Conservation (phyloP, 1,140 invertebrate species). For the Dermatophagoides farinae region DNA sequence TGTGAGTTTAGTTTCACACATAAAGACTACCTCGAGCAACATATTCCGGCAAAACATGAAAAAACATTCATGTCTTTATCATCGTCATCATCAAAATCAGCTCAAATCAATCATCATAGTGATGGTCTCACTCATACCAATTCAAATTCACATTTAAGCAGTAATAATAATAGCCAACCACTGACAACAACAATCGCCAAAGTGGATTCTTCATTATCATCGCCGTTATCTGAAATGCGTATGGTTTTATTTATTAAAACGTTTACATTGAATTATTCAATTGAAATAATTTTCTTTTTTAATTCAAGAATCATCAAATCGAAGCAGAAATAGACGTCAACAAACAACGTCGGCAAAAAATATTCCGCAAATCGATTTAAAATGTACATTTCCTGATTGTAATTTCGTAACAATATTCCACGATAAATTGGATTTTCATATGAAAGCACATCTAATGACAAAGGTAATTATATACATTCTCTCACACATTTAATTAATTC, state of each 20-base stretch:
- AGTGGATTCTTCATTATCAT: neutral
- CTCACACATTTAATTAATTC: neutral
- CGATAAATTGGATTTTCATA: constrained; percentile 7
- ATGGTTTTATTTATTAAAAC: neutral
- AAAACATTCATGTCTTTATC: constrained; percentile 24
- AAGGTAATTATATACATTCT: neutral
- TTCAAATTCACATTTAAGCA: neutral
- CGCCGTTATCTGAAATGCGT: neutral
- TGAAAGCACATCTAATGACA: constrained; percentile 5
- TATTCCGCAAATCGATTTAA: neutral
- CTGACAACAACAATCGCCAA: too few species aligned
- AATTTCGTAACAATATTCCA: constrained; percentile 2
- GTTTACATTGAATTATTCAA: neutral
- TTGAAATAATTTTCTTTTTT: neutral
- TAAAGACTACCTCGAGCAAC: constrained; percentile 28
- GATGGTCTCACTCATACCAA: neutral
- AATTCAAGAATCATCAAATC: neutral
- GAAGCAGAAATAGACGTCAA: neutral
- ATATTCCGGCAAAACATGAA: constrained; percentile 17
- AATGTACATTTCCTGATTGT: constrained; percentile 10
- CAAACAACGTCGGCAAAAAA: neutral
- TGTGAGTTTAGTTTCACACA: constrained; percentile 44
- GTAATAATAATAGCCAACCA: too few species aligned
- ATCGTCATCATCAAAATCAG: neutral
- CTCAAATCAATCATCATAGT: neutral